Evolutionary conservation across 2,888 invertebrate genomes (phyloP), one percentile per base, ranked within the genome.

Genomic region (Hesperia comma): DNA sequence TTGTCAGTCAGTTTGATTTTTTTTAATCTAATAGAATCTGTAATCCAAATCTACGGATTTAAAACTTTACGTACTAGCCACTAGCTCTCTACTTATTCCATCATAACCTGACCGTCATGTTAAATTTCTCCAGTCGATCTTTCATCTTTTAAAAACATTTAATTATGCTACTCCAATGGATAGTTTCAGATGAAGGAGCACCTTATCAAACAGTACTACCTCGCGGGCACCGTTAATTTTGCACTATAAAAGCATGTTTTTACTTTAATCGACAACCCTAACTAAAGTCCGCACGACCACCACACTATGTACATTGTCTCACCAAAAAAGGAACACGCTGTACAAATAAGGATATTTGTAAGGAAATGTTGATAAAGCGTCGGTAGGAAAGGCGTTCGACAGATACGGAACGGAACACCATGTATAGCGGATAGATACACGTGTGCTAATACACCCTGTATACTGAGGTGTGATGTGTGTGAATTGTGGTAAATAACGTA

Each of bases 301-400:
- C 55, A 61, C 60, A 37, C 61, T 70, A 67, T 69, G 68, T 66
- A 70, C 66, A 70, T 66, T 69, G 63, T 64, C 70, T 58, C 69
- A 68, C 71, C 69, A 63, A 69, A 70, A 71, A 71, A 67, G 69
- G 61, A 69, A 71, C 68, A 69, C 62, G 49, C 51, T 46, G 71
- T 56, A 67, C 71, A 70, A 72, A 74, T 71, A 71, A 68, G 71
- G 72, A 67, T 72, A 72, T 74, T 74, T 72, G 74, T 69, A 64
- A 70, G 71, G 73, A 72, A 73, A 72, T 67, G 69, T 62, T 68
- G 72, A 71, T 70, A 71, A 69, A 68, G 61, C 62, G 67, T 56
- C 63, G 69, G 70, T 61, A 63, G 63, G 63, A 40, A 72, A 68
- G 69, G 69, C 58, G 68, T 67, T 46, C 37, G 67, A 70, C 68